Evolutionary conservation across 2,113 vertebrate genomes (phyloP), one percentile per base, ranked within the genome.

Genomic region (Amazona vittata): DNA sequence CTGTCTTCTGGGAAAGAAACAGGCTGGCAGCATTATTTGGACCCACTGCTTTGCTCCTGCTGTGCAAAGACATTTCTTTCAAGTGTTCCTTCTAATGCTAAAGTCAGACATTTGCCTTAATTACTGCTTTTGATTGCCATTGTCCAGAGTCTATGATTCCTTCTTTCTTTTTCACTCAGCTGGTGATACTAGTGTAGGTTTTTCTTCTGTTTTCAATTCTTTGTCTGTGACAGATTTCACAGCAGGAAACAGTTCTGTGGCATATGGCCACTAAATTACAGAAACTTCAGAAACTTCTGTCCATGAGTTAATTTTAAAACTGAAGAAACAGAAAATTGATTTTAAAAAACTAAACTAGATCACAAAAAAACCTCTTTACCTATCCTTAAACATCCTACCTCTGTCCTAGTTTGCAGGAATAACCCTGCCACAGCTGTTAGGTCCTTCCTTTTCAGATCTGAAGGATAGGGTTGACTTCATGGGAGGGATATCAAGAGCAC

Each of bases 251-350:
- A 83, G 88, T 97, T 97, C 89, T 92, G 90, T 97, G 97, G 95
- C 97, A 97, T 97, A 97, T 97, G 97, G 97, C 94, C 96, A 97
- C 93, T 96, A 97, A 97, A 97, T 97, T 94, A 97, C 90, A 97
- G 91, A 96, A 97, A 97, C 97, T 97, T 97, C 92, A 91, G 94
- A 97, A 97, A 97, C 96, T 97, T 97, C 97, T 97, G 97, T 97
- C 97, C 86, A 79, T 82, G 92, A 97, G 96, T 97, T 97, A 97
- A 97, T 97, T 97, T 97, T 97, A 97, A 97, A 97, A 96, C 80
- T 77, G 82, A 96, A 91, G 70, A 86, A 96, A 93, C 50, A 89
- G 63, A 94, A 77, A 83, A 89, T 20, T 26, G 52, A 69, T 94
- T 24, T 25, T 26, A 43, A 95, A 77, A 64, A 76, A 25, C 29